Percentiles rank a stretch among this genome's conserved stretches.
These are phyloP conservation scores for Bettongia penicillata DNA, from an alignment of 2,113 vertebrate species.

Conservation along the genomic window DNA sequence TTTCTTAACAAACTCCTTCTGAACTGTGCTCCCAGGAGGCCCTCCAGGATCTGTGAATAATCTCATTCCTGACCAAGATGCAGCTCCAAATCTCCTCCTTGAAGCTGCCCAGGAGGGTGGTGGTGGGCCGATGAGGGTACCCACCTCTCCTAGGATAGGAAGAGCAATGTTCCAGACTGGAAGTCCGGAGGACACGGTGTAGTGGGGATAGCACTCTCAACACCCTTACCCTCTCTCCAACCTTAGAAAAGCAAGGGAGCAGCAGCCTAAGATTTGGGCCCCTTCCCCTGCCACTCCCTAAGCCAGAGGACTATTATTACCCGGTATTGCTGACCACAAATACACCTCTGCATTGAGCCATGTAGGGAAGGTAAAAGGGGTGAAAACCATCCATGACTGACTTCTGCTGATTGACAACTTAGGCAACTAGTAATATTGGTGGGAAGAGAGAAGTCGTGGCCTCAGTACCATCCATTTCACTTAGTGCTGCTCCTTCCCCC, in stretches of 20 bases:
- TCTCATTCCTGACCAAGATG: neutral
- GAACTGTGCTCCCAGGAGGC: too few relatives aligned
- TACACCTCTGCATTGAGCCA: neutral
- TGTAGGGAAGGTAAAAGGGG: neutral
- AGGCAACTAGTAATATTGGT: neutral
- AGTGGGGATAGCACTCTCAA: neutral
- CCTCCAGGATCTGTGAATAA: neutral
- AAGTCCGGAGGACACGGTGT: too few relatives aligned
- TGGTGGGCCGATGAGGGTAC: too few relatives aligned
- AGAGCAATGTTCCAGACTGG: too few relatives aligned
- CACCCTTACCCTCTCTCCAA: neutral
- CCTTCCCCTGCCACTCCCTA: too few relatives aligned
- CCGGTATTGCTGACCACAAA: neutral
- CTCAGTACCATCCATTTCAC: neutral
- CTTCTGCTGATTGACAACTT: neutral
- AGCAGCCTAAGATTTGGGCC: too few relatives aligned
- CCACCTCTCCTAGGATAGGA: neutral
- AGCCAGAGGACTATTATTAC: neutral
- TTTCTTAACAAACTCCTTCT: too few relatives aligned
- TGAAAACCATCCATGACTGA: neutral
- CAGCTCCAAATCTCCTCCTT: neutral
- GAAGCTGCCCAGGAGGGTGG: neutral
- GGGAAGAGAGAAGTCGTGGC: neutral
- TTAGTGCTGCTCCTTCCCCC: neutral
- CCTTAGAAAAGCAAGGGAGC: neutral